Evolutionary conservation across 2,113 vertebrate genomes (phyloP).

Genomic region (Acinonyx jubatus): DNA sequence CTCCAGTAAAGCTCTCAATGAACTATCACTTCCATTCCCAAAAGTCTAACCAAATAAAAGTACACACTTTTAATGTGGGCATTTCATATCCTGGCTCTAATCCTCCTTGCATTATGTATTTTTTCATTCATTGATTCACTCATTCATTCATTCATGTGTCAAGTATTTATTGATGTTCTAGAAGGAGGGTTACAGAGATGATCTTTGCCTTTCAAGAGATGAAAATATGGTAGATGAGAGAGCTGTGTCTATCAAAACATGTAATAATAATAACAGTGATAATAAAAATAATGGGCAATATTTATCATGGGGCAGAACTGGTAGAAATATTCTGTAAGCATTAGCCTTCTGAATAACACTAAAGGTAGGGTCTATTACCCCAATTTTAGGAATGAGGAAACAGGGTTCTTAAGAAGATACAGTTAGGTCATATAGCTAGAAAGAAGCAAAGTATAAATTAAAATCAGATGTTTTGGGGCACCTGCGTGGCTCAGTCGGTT

Average conservation of each 20-base stretch:
- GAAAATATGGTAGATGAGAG: not conserved
- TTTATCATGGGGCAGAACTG: not conserved
- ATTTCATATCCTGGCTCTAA: not conserved
- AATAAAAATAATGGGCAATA: not conserved
- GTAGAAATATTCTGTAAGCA: not conserved
- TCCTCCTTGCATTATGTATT: not conserved
- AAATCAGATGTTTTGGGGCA: not conserved
- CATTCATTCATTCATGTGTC: not conserved
- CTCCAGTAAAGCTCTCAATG: not conserved
- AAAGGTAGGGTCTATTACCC: not conserved
- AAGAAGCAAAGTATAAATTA: not conserved
- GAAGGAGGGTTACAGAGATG: not conserved
- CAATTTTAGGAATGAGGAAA: not conserved
- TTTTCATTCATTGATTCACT: not conserved
- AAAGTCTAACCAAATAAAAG: conserved; percentile 21
- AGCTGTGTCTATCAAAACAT: not conserved
- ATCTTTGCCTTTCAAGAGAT: not conserved
- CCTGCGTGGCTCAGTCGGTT: too few relatives aligned
- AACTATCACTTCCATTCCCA: not conserved
- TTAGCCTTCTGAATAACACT: not conserved
- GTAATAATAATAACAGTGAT: not conserved
- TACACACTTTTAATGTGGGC: not conserved
- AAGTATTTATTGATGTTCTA: not conserved
- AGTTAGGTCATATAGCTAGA: not conserved
- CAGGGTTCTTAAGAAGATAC: not conserved